Percentiles rank a stretch among this genome's conserved stretches.
phyloP scores from a whole-genome alignment of 2,888 invertebrate species.

The Gymnocheta viridis region DNA sequence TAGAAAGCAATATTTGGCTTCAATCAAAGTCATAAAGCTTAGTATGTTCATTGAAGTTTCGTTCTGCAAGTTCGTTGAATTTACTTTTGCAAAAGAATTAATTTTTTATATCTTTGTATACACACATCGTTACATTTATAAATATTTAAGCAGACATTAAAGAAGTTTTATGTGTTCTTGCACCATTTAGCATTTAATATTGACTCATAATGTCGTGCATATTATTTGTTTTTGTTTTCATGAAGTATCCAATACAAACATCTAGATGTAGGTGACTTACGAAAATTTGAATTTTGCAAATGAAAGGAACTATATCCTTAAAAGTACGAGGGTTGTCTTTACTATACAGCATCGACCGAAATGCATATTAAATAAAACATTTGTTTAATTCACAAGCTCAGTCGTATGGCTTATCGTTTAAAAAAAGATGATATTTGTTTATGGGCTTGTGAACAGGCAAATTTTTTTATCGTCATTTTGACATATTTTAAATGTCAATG shows the following conservation, averaged over 20 bases:
- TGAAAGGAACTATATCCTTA: background rate
- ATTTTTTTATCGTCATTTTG: too few relatives aligned
- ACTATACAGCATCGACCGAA: too few relatives aligned
- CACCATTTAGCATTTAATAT: conserved; percentile 61
- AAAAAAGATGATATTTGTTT: too few relatives aligned
- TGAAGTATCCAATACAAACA: background rate
- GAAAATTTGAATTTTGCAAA: background rate
- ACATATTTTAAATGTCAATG: too few relatives aligned
- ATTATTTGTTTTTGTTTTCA: conserved; percentile 26
- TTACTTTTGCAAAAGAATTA: conserved; percentile 11
- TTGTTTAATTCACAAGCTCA: too few relatives aligned
- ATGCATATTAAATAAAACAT: too few relatives aligned
- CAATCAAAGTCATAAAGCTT: background rate
- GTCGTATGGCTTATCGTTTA: too few relatives aligned
- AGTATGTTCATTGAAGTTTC: background rate
- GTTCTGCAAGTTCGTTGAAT: background rate
- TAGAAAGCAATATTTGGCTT: background rate
- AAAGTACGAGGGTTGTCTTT: background rate
- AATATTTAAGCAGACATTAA: conserved; percentile 59
- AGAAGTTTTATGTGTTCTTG: conserved; percentile 36
- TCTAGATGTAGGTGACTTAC: background rate
- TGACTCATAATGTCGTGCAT: conserved; percentile 35
- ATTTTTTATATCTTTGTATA: background rate
- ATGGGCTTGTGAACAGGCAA: too few relatives aligned
- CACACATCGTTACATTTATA: conserved; percentile 28